Base-by-base conservation (phyloP, 2,797 vertebrate species). In the Cyprinella venusta region DNA sequence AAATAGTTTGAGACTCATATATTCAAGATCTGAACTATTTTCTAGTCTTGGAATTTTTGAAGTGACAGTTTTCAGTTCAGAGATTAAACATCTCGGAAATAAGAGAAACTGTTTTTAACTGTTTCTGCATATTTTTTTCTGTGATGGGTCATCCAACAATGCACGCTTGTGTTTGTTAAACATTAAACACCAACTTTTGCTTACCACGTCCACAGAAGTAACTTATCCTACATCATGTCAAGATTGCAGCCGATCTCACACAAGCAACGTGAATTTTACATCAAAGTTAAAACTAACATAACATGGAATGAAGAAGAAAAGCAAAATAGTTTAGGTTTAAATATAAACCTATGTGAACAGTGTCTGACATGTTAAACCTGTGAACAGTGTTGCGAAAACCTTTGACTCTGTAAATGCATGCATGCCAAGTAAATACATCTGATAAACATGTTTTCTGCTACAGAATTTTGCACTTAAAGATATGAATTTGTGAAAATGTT, bases 131-230 rank as follows among this genome's bases (percentile, higher is more conserved):
- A 9, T 33, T 10, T 18, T 40, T 24, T 74, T 74, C 19, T n/a
- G 33, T 56, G 52, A 75, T 19, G 9, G 68, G 19, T 61, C 6
- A 80, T 33, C 65, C 26, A 64, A 52, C 2, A 18, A 52, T 38
- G 42, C 56, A 72, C 69, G 30, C 36, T 80, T 69, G 33, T 33
- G 54, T 45, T 70, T 45, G 15, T 8, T 61, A 21, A 80, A 80
- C 2, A 42, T 38, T 9, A 33, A 42, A 45, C 52, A 30, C 50
- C 15, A 64, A 18, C 21, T 65, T 67, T 79, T 67, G 45, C 30
- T 9, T 24, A 42, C 54, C 59, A 30, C 13, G 1, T 21, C 16
- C 40, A 76, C 56, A 61, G 56, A 63, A 16, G 24, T 30, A 63
- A 63, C 33, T 26, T 36, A 26, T 54, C 8, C 2, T 40, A 16